These are phyloP conservation scores for Dermochelys coriacea DNA, from an alignment of 2,797 vertebrate species.

Conservation along the genomic window DNA sequence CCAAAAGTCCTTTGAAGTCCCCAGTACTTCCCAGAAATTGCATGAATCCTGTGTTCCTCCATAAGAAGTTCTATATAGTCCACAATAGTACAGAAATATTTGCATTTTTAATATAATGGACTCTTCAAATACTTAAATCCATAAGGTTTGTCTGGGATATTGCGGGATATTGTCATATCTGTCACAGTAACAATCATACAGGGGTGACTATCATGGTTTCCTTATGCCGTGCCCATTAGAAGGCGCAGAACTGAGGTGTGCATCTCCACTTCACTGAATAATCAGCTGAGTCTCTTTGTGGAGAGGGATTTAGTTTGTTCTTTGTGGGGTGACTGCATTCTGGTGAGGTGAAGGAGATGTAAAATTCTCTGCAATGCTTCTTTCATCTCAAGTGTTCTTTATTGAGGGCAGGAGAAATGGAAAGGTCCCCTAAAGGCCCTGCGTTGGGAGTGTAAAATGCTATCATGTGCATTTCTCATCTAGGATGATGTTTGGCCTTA, in stretches of 20 bases:
- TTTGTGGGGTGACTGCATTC: not conserved
- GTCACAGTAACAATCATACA: not conserved
- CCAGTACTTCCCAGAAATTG: not conserved
- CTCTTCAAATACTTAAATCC: not conserved
- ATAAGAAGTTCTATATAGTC: not conserved
- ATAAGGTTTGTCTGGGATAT: not conserved
- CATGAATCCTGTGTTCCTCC: not conserved
- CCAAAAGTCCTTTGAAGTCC: not conserved
- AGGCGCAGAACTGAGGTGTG: not conserved
- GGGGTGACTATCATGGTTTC: not conserved
- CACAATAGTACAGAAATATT: not conserved
- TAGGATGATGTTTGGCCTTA: not conserved
- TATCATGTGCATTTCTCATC: constrained; percentile 25
- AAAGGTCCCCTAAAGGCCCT: constrained; percentile 39
- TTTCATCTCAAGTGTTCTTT: constrained; percentile 17
- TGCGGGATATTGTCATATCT: not conserved
- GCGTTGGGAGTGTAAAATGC: not conserved
- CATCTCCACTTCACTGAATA: not conserved
- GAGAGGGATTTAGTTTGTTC: not conserved
- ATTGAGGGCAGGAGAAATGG: not conserved
- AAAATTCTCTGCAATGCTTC: not conserved
- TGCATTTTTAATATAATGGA: not conserved
- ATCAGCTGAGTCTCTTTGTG: not conserved
- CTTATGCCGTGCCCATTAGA: not conserved
- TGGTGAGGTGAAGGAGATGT: not conserved